Conservation (phyloP, 2,888 invertebrate genomes). For the Sminthurinus aureus region DNA sequence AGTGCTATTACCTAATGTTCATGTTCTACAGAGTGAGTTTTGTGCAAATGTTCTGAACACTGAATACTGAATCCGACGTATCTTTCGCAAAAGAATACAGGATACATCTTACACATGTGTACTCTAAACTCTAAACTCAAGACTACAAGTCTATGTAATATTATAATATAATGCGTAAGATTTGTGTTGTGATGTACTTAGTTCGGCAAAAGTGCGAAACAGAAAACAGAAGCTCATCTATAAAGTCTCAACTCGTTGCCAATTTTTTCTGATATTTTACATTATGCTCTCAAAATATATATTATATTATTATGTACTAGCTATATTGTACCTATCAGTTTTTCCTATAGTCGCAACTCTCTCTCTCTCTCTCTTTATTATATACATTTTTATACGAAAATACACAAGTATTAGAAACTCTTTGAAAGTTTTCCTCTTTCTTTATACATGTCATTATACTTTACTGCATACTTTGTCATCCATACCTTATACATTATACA, state of each 20-base stretch:
- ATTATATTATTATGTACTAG: no score
- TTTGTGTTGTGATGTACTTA: neutral
- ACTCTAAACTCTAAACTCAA: no score
- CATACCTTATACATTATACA: no score
- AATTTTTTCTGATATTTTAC: constrained; percentile 2
- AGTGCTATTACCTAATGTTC: no score
- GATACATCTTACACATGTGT: neutral
- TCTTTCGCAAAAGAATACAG: neutral
- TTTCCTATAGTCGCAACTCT: neutral
- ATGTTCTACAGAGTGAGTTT: no score
- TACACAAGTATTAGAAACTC: neutral
- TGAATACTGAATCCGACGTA: no score
- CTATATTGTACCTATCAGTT: neutral
- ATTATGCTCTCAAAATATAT: neutral
- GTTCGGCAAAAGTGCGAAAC: neutral
- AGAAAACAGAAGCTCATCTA: constrained; percentile 5
- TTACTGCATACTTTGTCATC: no score
- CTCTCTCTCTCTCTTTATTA: neutral
- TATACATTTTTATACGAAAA: neutral
- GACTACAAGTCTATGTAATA: neutral
- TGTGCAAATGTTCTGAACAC: no score
- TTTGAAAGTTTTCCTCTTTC: no score
- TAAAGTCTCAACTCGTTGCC: constrained; percentile 14
- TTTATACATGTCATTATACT: no score
- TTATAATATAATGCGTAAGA: neutral